Evolutionary conservation across 2,797 vertebrate species (phyloP).

Genomic region (Todus mexicanus): DNA sequence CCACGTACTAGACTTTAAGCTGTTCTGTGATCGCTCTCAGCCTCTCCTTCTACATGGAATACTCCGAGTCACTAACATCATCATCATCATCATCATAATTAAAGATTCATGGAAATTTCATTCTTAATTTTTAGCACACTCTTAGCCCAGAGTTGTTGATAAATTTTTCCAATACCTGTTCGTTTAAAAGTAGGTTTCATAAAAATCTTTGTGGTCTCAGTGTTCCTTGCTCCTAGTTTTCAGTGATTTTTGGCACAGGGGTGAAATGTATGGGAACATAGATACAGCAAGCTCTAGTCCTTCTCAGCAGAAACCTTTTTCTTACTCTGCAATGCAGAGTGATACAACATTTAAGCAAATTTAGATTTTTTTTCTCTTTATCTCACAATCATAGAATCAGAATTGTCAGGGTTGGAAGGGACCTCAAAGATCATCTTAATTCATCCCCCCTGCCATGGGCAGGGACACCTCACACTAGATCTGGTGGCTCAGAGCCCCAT

Average conservation of each 20-base stretch:
- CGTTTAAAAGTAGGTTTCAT: background rate
- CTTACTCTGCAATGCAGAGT: background rate
- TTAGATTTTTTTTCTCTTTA: background rate
- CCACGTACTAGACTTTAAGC: background rate
- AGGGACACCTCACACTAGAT: too few species aligned
- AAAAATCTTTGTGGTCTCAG: background rate
- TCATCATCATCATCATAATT: too few species aligned
- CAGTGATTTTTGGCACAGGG: background rate
- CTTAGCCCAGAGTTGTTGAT: background rate
- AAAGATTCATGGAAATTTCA: background rate
- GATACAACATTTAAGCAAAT: background rate
- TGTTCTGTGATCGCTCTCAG: fast-evolving
- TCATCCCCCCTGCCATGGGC: too few species aligned
- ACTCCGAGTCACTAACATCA: background rate
- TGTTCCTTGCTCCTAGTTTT: background rate
- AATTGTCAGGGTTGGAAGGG: too few species aligned
- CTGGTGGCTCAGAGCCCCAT: too few species aligned
- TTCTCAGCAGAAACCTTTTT: background rate
- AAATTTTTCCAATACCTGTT: background rate
- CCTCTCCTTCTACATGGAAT: background rate
- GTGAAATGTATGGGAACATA: background rate
- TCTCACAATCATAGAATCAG: too few species aligned
- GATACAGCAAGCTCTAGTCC: background rate
- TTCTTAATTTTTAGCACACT: background rate
- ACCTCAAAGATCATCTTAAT: too few species aligned